Base-by-base conservation (phyloP, 2,113 vertebrate genomes). In the Erythrolamprus reginae region DNA sequence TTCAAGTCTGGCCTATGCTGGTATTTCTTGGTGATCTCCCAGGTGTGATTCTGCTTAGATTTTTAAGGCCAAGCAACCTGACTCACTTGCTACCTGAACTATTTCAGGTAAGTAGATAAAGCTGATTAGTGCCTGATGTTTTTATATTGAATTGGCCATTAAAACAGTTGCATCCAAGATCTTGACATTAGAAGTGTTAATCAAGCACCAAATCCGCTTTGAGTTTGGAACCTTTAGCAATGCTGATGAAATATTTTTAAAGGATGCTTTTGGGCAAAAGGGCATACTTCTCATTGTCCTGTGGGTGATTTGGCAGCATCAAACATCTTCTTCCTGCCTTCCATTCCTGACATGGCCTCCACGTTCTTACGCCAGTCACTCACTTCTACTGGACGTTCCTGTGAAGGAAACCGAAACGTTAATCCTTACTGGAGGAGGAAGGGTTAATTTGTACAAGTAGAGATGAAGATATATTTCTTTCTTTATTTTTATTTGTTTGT, bases 281-380 rank as follows among this genome's bases (percentile, higher is more conserved):
- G 4, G 65, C 55, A 48, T 93, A 97, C 97, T 96, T 96, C 84
- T 97, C 96, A 98, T 93, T 97, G 97, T 15, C 95, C 93, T 0
- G 96, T 96, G 0, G 97, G 97, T 23, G 97, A 96, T 91, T 98
- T 99, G 91, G 98, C 98, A 9, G 98, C 98, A 0, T 99, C 98
- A 0, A 99, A 99, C 98, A 99, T 99, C 97, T 99, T 99, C 97
- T 99, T 99, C 65, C 98, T 95, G 12, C 98, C 98, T 93, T 99
- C 98, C 98, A 99, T 99, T 38, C 98, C 98, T 0, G 98, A 99
- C 98, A 99, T 99, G 95, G 98, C 98, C 89, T 99, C 98, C 94
- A 99, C 98, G 0, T 99, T 99, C 97, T 99, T 99, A 94, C 98
- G 98, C 98, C 98, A 99, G 95, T 99, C 98, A 0, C 98, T 98